Percentiles rank a stretch among this genome's conserved stretches.
Evolutionary conservation across 1,140 invertebrate species (phyloP).

Genomic region (Papilio xuthus): DNA sequence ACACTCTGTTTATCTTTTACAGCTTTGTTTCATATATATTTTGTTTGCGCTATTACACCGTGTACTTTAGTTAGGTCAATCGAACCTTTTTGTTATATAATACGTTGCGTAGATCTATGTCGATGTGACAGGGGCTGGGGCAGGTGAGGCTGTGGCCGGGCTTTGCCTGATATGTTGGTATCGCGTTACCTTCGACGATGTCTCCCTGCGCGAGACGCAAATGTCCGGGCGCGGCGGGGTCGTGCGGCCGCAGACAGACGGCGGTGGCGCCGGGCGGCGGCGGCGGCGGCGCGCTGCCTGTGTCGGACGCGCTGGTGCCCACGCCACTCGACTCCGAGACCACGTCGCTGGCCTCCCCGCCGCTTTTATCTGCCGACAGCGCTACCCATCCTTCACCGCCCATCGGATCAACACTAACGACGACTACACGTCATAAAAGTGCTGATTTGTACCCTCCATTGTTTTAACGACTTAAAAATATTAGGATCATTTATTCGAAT

Average conservation of each 20-base stretch:
- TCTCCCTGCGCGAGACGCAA: constrained; percentile 92
- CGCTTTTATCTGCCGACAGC: constrained; percentile 89
- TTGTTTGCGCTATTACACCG: background rate
- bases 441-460: background rate
- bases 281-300: constrained; percentile 89
- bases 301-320: constrained; percentile 93
- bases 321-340: constrained; percentile 95
- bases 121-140: background rate
- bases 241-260: constrained; percentile 93
- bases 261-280: constrained; percentile 91
- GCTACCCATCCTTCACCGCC: constrained; percentile 75
- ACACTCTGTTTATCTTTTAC: background rate
- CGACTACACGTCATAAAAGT: background rate
- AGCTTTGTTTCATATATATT: background rate
- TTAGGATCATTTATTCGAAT: background rate
- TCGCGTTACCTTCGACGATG: constrained; percentile 91
- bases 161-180: background rate
- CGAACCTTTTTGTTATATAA: background rate
- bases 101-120: background rate
- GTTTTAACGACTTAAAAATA: background rate
- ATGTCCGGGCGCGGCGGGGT: constrained; percentile 87
- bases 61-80: background rate
- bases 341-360: constrained; percentile 93
- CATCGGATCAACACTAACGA: constrained; percentile 50
- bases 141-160: background rate